Conservation (phyloP, 2,888 invertebrate species). For the Eudemis profundana region DNA sequence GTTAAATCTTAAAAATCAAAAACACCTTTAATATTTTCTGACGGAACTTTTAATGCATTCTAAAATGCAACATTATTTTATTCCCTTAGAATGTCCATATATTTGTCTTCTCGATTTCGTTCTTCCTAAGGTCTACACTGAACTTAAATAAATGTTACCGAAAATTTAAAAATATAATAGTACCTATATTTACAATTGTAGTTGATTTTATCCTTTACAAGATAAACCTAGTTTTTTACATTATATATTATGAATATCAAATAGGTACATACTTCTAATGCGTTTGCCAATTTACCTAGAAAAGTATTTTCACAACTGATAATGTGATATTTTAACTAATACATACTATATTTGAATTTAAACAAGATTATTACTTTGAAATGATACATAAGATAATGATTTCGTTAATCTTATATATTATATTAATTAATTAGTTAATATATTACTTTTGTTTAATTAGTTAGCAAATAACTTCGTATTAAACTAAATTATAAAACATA, state of each 20-base stretch:
- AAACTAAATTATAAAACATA: constrained; percentile 5
- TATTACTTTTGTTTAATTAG: constrained; percentile 26
- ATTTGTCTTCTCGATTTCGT: not conserved
- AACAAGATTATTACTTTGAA: constrained; percentile 1
- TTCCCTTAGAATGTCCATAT: not conserved
- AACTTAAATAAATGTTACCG: not conserved
- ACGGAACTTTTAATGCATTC: constrained; percentile 20
- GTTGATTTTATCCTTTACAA: constrained; percentile 32
- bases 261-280: constrained; percentile 22
- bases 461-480: constrained; percentile 16
- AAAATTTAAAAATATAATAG: constrained; percentile 14
- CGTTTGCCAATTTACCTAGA: constrained; percentile 50
- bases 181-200: constrained; percentile 34
- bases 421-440: too few relatives aligned
- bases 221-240: constrained; percentile 32
- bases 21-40: constrained; percentile 32
- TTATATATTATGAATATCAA: constrained; percentile 25
- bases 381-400: not conserved
- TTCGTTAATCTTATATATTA: constrained; percentile 3
- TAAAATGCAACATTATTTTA: not conserved
- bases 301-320: constrained; percentile 61
- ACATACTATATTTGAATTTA: constrained; percentile 8
- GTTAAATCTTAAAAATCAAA: not conserved
- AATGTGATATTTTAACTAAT: constrained; percentile 80
- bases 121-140: not conserved